phyloP scores from a whole-genome alignment of 2,797 vertebrate genomes.

The Gouania willdenowi region DNA sequence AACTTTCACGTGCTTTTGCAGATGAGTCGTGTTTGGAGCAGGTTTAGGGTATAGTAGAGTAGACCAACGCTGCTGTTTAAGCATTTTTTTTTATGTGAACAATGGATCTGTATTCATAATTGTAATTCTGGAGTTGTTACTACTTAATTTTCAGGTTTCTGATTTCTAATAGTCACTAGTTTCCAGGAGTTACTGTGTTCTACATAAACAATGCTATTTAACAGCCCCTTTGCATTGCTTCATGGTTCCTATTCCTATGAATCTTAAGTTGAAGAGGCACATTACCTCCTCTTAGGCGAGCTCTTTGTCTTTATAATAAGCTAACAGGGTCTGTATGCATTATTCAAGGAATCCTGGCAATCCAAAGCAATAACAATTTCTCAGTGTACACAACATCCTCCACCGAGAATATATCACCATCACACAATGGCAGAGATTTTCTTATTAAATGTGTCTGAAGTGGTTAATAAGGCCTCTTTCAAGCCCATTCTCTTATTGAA shows the following conservation, averaged over 20 bases:
- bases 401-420: conserved; percentile 25
- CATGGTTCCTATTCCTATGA: conserved; percentile 51
- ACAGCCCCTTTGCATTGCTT: conserved; percentile 57
- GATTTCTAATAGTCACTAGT: conserved; percentile 10
- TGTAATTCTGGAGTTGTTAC: no score
- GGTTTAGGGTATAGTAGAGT: no score
- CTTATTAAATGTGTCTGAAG: conserved; percentile 35
- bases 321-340: conserved; percentile 52
- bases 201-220: conserved; percentile 45
- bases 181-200: conserved; percentile 41
- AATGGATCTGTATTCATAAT: no score
- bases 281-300: conserved; percentile 53
- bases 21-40: no score
- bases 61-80: no score
- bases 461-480: conserved; percentile 42
- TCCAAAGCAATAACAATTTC: conserved; percentile 41
- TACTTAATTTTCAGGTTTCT: conserved; percentile 12
- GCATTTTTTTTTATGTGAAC: no score
- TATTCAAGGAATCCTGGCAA: conserved; percentile 49
- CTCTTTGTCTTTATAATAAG: conserved; percentile 56
- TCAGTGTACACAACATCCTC: conserved; percentile 23
- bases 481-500: conserved; percentile 26
- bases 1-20: no score
- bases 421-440: conserved; percentile 18
- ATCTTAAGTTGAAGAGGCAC: conserved; percentile 60